Base-by-base conservation (phyloP, 2,797 vertebrate species). In the Eurystomus glaucurus region DNA sequence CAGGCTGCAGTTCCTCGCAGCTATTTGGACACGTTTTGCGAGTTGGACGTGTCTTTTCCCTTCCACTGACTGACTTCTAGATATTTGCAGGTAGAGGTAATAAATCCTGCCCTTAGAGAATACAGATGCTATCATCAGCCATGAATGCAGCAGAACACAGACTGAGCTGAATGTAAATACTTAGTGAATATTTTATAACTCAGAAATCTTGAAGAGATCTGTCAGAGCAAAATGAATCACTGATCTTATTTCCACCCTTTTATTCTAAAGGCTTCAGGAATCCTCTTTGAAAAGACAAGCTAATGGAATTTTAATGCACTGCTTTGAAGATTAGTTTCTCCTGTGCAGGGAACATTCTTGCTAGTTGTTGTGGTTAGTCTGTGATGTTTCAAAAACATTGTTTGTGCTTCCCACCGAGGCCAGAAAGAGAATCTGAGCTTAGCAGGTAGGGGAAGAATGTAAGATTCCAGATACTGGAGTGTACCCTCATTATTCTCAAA, bases 81-180 rank as follows among this genome's bases (percentile, higher is more conserved):
- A 16, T 92, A 58, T 93, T 60, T 86, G 54, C 88, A 92, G 88
- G 84, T 75, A 68, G 37, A 37, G 28, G 10, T 77, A 28, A n/a
- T 93, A 88, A 93, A 88, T 95, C 72, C 64, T 96, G 88, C 79
- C 90, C 94, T 3, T 7, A 39, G 88, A 85, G 88, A 76, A 76
- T 23, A 15, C 65, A 81, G 83, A 12, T 90, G 82, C 80, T 75
- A 21, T 86, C 61, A 10, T 52, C 62, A 84, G 26, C 68, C 9
- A 5, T 10, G 54, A 72, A 18, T 31, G 62, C 37, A 28, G 75
- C 2, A 41, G 75, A 64, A 37, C 31, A 14, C 35, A 68, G 58
- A 4, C 84, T 43, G 54, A 82, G 58, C 54, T 1, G 8, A 84
- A 26, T 37, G 37, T 20, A 80, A 90, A 83, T 77, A 41, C 52